Conservation (phyloP, 2,797 vertebrate genomes). For the Parotocinclus haroldoi region DNA sequence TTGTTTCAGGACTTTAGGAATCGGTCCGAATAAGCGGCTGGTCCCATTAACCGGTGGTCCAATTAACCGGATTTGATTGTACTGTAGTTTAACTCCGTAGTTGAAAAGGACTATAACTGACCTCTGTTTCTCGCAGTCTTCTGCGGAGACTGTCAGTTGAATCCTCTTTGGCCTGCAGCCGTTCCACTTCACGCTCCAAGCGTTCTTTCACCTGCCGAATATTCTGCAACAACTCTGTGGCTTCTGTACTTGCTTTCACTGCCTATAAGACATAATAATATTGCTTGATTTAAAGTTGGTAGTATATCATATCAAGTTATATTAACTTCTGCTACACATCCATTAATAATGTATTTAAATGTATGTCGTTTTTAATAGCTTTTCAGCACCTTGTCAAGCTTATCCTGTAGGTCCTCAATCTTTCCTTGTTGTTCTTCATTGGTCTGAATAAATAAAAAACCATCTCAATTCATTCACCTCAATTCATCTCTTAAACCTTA, state of each 20-base stretch:
- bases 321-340: not conserved
- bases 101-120: no score
- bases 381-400: conserved; percentile 83
- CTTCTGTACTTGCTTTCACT: conserved; percentile 88
- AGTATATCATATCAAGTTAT: conserved; percentile 5
- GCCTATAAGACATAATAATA: conserved; percentile 64
- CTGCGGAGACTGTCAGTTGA: conserved; percentile 92
- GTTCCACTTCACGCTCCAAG: conserved; percentile 88
- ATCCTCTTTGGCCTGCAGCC: conserved; percentile 88
- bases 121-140: conserved; percentile 92
- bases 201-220: conserved; percentile 89
- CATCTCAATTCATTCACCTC: no score
- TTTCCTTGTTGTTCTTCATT: conserved; percentile 90
- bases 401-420: conserved; percentile 94
- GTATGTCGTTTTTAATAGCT: not conserved
- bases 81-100: no score
- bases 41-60: no score
- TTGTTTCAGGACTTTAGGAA: no score
- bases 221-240: conserved; percentile 89
- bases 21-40: no score
- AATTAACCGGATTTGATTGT: no score
- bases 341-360: not conserved
- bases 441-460: conserved; percentile 67
- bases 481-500: no score
- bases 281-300: not conserved